phyloP scores from a whole-genome alignment of 2,113 vertebrate species.

The Zingel zingel region DNA sequence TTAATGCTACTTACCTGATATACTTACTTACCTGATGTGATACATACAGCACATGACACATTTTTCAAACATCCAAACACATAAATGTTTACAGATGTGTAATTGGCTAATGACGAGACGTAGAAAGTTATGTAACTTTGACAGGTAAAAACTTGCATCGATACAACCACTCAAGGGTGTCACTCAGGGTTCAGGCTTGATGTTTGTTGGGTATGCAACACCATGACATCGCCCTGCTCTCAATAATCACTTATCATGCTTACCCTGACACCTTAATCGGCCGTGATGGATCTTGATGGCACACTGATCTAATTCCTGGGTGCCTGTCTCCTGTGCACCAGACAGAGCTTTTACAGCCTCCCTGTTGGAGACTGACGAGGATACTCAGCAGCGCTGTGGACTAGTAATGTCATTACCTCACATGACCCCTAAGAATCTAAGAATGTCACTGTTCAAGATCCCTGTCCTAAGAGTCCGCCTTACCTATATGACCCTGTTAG shows the following conservation, averaged over 20 bases:
- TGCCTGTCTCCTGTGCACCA: conserved; percentile 20
- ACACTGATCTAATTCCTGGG: conserved; percentile 46
- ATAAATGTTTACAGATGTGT: background rate
- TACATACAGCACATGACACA: background rate
- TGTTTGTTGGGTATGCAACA: background rate
- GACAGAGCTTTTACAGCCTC: conserved; percentile 17
- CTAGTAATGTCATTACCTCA: background rate
- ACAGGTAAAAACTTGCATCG: background rate
- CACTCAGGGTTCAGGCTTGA: background rate
- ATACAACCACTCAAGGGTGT: background rate
- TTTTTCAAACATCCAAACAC: background rate
- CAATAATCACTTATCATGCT: conserved; percentile 2
- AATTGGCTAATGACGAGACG: too few relatives aligned
- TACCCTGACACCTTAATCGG: conserved; percentile 37
- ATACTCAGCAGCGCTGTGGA: conserved; percentile 12
- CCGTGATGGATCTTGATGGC: conserved; percentile 26
- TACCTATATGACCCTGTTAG: background rate
- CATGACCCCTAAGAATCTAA: background rate
- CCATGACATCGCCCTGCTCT: background rate
- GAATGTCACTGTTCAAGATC: background rate
- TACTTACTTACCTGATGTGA: too few relatives aligned
- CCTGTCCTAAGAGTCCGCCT: background rate
- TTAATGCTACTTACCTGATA: background rate
- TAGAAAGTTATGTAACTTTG: background rate
- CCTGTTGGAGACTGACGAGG: conserved; percentile 29